phyloP scores from a whole-genome alignment of 2,888 invertebrate genomes.

The Tipula lateralis region DNA sequence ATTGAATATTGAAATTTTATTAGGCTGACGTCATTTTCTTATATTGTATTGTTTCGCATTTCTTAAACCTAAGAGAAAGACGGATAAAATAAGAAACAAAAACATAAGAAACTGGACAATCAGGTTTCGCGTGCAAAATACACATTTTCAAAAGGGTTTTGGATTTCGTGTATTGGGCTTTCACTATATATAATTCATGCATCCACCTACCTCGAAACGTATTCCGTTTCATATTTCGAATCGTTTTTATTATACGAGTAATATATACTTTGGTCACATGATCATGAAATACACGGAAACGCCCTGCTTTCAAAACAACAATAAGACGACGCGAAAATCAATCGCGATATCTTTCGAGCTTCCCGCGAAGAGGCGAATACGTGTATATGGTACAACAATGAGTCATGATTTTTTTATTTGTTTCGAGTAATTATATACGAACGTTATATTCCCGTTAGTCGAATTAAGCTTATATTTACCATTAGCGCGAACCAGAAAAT shows the following conservation, averaged over 20 bases:
- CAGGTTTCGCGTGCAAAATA: background rate
- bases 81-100: no score
- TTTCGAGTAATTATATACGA: background rate
- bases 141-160: background rate
- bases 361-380: no score
- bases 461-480: background rate
- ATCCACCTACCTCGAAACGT: background rate
- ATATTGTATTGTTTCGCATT: background rate
- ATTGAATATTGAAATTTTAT: background rate
- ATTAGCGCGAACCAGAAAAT: background rate
- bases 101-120: background rate
- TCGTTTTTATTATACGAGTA: no score
- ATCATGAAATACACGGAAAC: background rate
- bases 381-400: background rate
- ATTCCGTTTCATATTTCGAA: background rate
- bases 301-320: background rate
- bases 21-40: slow-evolving; percentile 1
- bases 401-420: background rate
- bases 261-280: background rate
- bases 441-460: background rate
- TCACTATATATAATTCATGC: background rate
- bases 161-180: background rate
- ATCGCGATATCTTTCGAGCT: background rate
- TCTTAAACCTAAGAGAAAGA: background rate
- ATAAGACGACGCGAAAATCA: background rate